Evolutionary conservation across 2,797 vertebrate species (phyloP).

Genomic region (Kryptopterus vitreolus): DNA sequence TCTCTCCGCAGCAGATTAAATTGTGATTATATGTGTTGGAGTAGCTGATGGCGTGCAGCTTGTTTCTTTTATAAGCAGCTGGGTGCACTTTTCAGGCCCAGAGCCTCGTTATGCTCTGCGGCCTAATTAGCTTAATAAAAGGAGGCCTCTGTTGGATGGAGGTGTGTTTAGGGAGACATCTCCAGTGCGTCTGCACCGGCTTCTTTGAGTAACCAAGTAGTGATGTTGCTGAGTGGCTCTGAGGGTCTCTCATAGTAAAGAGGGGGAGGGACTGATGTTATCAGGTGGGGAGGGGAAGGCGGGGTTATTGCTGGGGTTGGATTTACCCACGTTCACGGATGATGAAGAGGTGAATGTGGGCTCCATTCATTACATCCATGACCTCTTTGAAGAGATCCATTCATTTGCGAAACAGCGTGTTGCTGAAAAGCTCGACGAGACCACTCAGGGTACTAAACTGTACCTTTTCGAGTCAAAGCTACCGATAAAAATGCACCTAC

Average conservation of each 20-base stretch:
- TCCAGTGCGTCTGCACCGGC: slow-evolving; percentile 62
- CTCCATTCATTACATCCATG: slow-evolving; percentile 51
- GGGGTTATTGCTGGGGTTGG: slow-evolving; percentile 36
- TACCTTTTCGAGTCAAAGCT: neutral
- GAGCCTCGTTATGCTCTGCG: slow-evolving; percentile 42
- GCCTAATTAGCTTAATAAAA: slow-evolving; percentile 65
- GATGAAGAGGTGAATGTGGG: slow-evolving; percentile 43
- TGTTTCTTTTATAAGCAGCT: slow-evolving; percentile 55
- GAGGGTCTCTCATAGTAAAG: slow-evolving; percentile 27
- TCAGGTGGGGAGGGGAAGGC: slow-evolving; percentile 41
- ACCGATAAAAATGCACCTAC: neutral
- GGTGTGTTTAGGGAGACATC: slow-evolving; percentile 61
- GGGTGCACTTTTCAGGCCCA: slow-evolving; percentile 50
- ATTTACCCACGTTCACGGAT: slow-evolving; percentile 60
- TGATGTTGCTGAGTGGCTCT: slow-evolving; percentile 50
- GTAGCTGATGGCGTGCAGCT: slow-evolving; percentile 26
- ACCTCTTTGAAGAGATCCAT: slow-evolving; percentile 53
- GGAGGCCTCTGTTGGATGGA: slow-evolving; percentile 55
- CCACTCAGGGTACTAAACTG: neutral
- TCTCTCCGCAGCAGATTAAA: neutral
- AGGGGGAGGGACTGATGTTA: slow-evolving; percentile 57
- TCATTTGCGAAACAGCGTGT: slow-evolving; percentile 28
- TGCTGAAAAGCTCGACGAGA: slow-evolving; percentile 10
- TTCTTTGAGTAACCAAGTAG: slow-evolving; percentile 46
- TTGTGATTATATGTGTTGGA: slow-evolving; percentile 26